These are phyloP conservation scores for Catostomus latipinnis DNA, from an alignment of 2,797 vertebrate genomes.

Conservation along the genomic window DNA sequence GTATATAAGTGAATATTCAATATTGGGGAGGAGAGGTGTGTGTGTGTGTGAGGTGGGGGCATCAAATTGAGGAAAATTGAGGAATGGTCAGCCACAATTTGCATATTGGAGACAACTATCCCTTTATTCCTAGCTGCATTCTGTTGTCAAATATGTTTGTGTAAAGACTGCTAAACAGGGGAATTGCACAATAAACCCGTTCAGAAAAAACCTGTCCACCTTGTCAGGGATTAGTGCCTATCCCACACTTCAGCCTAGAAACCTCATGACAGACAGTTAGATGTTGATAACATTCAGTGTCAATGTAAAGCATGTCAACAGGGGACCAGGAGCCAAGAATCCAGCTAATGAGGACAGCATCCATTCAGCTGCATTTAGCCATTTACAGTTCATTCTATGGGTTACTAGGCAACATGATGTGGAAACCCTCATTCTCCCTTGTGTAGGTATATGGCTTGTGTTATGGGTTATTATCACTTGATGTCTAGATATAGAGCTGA, in stretches of 20 bases:
- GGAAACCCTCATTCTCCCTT: neutral
- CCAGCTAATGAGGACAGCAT: constrained; percentile 24
- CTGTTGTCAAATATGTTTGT: too few species aligned
- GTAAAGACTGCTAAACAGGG: too few species aligned
- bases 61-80: too few species aligned
- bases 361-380: constrained; percentile 27
- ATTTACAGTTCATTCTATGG: constrained; percentile 19
- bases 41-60: too few species aligned
- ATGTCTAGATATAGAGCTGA: neutral
- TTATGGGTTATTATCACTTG: neutral
- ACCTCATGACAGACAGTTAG: constrained; percentile 25
- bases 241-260: neutral
- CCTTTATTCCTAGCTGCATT: too few species aligned
- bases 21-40: too few species aligned
- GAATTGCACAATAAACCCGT: too few species aligned
- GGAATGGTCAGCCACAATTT: too few species aligned
- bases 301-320: constrained; percentile 9
- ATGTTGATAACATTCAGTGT: constrained; percentile 7
- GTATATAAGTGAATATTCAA: too few species aligned
- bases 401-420: constrained; percentile 38
- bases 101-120: too few species aligned
- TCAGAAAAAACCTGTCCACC: too few species aligned
- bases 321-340: constrained; percentile 2
- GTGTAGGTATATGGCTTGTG: neutral
- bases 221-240: neutral